These are phyloP conservation scores for Neotragus pygmaeus DNA, from an alignment of 2,113 vertebrate genomes.

Conservation along the genomic window DNA sequence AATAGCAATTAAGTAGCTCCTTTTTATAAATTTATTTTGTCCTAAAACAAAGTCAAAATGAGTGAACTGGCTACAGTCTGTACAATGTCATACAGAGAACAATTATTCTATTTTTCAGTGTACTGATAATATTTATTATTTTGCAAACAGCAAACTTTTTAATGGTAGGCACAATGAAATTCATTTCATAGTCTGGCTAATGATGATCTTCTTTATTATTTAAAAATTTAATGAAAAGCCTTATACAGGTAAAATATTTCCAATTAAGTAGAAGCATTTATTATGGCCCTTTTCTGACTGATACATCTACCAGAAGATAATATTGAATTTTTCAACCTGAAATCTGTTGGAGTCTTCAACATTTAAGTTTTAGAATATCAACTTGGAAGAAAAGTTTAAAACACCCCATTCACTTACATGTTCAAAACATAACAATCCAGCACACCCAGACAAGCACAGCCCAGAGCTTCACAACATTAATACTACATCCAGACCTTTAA, in stretches of 20 bases:
- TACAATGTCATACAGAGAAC: not conserved
- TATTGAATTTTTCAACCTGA: not conserved
- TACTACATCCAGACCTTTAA: not conserved
- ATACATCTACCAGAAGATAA: not conserved
- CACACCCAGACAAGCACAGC: not conserved
- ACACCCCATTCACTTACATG: not conserved
- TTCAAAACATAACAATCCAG: not conserved
- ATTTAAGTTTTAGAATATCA: conserved; percentile 10
- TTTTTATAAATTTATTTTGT: not conserved
- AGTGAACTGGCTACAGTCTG: not conserved
- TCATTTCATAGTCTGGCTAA: not conserved
- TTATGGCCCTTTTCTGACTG: not conserved
- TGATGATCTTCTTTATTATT: not conserved
- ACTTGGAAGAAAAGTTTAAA: not conserved
- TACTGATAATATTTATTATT: not conserved
- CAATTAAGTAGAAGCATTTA: not conserved
- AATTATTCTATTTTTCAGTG: not conserved
- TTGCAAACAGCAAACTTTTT: conserved; percentile 1
- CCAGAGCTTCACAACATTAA: not conserved
- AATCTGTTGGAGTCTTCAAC: not conserved
- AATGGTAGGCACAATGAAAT: not conserved
- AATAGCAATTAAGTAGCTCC: not conserved
- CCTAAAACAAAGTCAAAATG: conserved; percentile 22
- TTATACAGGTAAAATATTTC: not conserved
- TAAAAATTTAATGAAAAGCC: conserved; percentile 34